A percentile compares a stretch with the other conserved stretches of the same genome.
phyloP scores from a whole-genome alignment of 1,140 invertebrate genomes.

The Spodoptera frugiperda region DNA sequence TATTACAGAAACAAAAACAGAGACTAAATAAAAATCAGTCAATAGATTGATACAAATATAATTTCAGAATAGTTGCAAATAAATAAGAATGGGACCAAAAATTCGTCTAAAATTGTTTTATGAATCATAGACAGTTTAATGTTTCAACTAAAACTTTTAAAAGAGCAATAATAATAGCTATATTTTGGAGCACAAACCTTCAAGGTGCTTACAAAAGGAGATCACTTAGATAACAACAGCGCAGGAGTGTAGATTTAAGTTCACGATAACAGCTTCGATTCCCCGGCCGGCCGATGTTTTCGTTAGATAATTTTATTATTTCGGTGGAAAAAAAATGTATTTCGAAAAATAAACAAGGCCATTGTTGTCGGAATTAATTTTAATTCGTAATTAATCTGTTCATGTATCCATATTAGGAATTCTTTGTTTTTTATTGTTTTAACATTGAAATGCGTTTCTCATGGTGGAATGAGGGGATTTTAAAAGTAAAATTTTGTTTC shows the following conservation, averaged over 20 bases:
- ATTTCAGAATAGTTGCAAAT: neutral
- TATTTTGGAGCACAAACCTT: slow-evolving; percentile 50
- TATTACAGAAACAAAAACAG: too few species aligned
- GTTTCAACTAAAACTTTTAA: neutral
- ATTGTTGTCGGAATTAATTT: slow-evolving; percentile 27
- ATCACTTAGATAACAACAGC: slow-evolving; percentile 68
- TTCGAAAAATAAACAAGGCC: slow-evolving; percentile 36
- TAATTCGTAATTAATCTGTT: slow-evolving; percentile 7
- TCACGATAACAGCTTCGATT: slow-evolving; percentile 71
- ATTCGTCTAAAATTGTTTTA: neutral
- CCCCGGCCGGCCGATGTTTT: slow-evolving; percentile 68
- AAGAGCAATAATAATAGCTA: slow-evolving; percentile 29
- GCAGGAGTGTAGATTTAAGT: slow-evolving; percentile 66
- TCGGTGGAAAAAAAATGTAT: slow-evolving; percentile 61
- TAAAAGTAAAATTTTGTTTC: too few species aligned
- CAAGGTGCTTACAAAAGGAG: slow-evolving; percentile 66
- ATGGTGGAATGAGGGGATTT: neutral
- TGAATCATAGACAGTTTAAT: neutral
- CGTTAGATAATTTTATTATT: slow-evolving; percentile 68
- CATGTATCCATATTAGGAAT: neutral
- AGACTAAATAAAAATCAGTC: too few species aligned
- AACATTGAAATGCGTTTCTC: neutral
- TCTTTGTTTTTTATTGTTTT: neutral
- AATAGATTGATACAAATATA: too few species aligned
- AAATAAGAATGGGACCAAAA: neutral